Evolutionary conservation across 2,797 vertebrate species (phyloP).

Genomic region (Siniperca obscura): DNA sequence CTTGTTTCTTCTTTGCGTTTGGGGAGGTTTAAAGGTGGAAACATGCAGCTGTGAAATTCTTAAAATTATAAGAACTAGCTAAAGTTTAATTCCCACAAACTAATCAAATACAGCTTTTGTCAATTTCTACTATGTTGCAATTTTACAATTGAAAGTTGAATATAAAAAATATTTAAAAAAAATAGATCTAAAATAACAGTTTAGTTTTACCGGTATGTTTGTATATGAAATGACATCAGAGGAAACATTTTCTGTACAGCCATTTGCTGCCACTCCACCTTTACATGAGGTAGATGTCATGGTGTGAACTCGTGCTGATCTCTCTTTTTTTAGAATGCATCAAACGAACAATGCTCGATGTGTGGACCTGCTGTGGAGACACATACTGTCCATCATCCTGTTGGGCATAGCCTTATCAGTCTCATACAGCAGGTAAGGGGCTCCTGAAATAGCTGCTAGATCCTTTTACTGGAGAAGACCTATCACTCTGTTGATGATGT

Average conservation of each 20-base stretch:
- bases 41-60: background rate
- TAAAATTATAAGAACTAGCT: background rate
- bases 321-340: conserved; percentile 91
- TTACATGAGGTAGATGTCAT: background rate
- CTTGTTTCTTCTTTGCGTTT: background rate
- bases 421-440: conserved; percentile 95
- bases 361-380: conserved; percentile 98
- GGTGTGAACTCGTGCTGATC: background rate
- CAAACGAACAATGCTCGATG: conserved; percentile 99
- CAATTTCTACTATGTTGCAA: background rate
- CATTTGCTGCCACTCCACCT: background rate
- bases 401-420: conserved; percentile 92
- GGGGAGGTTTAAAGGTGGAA: background rate
- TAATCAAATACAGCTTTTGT: background rate
- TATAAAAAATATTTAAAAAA: no score
- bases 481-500: background rate
- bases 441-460: background rate
- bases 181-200: no score
- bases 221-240: background rate
- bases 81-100: background rate
- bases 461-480: background rate
- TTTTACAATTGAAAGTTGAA: no score
- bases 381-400: conserved; percentile 93
- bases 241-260: background rate
- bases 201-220: background rate